Evolutionary conservation across 2,888 invertebrate species (phyloP), one percentile per base, ranked within the genome.

Genomic region (Mesochorus sp.): DNA sequence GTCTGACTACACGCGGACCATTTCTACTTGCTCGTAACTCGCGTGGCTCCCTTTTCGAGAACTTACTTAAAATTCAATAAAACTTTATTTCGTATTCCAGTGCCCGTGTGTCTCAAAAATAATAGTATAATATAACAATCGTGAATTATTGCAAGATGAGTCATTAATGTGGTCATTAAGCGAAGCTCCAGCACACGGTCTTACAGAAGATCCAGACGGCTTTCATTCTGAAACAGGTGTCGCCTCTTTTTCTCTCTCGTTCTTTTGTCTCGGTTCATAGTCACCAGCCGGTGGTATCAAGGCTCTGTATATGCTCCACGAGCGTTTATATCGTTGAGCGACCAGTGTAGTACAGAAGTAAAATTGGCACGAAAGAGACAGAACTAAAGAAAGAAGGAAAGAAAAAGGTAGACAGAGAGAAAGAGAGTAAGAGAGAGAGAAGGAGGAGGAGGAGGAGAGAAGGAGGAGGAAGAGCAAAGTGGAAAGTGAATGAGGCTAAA

Each of bases 231-330:
- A n/a, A 34, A 42, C 34, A 59, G 42, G 14, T 71, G 64, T 42
- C 51, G 44, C 53, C 55, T 47, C 42, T 72, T 66, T 44, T 19
- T 49, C 12, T 31, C 2, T 24, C 24, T 51, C n/a, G 28, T 44
- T 19, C 19, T 10, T n/a, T 53, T 42, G 31, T 55, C 31, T 26
- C 24, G 19, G 47, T 68, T 10, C 14, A n/a, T n/a, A n/a, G n/a
- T n/a, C n/a, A n/a, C n/a, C n/a, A n/a, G n/a, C n/a, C n/a, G 24
- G 47, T 57, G 62, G 21, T 37, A 34, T 57, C 70, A 76, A 64
- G 76, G 12, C 49, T 44, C 53, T 44, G 26, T 55, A 31, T n/a
- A 59, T 26, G 34, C 26, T 28, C 17, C 51, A 62, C 8, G 21
- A 55, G 34, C 55, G 68, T 64, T 49, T 64, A 62, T 62, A 47